These are phyloP conservation scores for Cataglyphis livida DNA, from an alignment of 2,888 invertebrate genomes.

Conservation along the genomic window DNA sequence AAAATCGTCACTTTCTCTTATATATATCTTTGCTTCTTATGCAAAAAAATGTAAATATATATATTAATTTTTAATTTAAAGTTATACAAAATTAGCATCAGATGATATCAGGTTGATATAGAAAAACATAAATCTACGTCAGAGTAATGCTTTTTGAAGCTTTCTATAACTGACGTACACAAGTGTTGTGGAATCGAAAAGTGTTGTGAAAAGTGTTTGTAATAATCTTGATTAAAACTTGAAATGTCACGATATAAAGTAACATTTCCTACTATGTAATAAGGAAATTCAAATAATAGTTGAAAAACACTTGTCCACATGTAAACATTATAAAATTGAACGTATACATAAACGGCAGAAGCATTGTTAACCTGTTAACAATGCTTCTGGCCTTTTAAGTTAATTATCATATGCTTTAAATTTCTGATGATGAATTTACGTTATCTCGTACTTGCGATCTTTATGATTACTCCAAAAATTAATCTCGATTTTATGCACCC, in stretches of 20 bases:
- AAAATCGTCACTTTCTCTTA: constrained; percentile 27
- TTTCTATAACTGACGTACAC: not conserved
- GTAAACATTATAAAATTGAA: constrained; percentile 11
- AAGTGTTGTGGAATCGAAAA: not conserved
- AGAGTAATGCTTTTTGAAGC: not conserved
- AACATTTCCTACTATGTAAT: constrained; percentile 15
- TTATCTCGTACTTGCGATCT: not conserved
- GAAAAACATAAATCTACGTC: not conserved
- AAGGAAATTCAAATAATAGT: not conserved
- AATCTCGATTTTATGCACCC: not conserved
- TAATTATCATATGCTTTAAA: constrained; percentile 14
- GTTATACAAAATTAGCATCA: not conserved
- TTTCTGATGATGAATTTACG: not conserved
- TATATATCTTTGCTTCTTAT: not conserved
- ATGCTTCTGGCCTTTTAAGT: not conserved
- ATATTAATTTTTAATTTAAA: not conserved
- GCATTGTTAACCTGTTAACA: no score
- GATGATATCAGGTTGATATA: not conserved
- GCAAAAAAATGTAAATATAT: not conserved
- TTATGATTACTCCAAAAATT: not conserved
- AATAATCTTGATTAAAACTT: constrained; percentile 7
- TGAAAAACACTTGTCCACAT: not conserved
- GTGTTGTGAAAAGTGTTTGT: not conserved
- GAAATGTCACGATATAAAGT: constrained; percentile 10
- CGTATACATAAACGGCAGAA: not conserved